A percentile compares a stretch with the other conserved stretches of the same genome.
Conservation (phyloP, 2,113 vertebrate species). For the Steatornis caripensis region DNA sequence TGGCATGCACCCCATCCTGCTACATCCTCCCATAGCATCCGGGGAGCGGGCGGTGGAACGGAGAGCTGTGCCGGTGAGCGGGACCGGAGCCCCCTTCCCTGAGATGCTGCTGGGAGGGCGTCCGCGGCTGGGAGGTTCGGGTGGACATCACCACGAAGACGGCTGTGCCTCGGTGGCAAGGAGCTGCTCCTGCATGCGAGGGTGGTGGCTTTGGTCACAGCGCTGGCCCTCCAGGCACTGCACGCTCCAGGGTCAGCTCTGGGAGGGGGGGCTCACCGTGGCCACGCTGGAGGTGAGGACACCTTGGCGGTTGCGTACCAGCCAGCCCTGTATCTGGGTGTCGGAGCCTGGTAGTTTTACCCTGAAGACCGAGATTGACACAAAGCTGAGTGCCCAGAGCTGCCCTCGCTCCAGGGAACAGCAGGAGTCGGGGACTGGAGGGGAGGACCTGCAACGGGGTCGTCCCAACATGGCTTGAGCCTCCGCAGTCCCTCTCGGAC, state of each 20-base stretch:
- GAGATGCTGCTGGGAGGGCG: background rate
- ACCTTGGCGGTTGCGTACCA: background rate
- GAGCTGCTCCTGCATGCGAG: background rate
- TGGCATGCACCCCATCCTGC: background rate
- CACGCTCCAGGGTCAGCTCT: background rate
- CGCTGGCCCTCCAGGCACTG: background rate
- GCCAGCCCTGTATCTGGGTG: no score
- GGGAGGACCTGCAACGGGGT: accelerated
- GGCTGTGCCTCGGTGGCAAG: background rate
- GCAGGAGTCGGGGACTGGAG: background rate
- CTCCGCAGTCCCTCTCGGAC: background rate
- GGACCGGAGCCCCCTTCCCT: background rate
- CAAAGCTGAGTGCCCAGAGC: background rate
- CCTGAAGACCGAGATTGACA: background rate
- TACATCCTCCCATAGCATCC: accelerated
- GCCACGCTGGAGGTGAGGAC: background rate
- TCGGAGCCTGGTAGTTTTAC: background rate
- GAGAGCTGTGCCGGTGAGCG: background rate
- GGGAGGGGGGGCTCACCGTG: background rate
- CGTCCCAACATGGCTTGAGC: background rate
- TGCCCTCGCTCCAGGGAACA: background rate
- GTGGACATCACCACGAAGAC: accelerated
- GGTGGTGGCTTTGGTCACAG: background rate
- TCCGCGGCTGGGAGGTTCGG: background rate
- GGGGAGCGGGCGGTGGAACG: background rate